phyloP scores from a whole-genome alignment of 2,113 vertebrate genomes.

The Motacilla tschutschensis region DNA sequence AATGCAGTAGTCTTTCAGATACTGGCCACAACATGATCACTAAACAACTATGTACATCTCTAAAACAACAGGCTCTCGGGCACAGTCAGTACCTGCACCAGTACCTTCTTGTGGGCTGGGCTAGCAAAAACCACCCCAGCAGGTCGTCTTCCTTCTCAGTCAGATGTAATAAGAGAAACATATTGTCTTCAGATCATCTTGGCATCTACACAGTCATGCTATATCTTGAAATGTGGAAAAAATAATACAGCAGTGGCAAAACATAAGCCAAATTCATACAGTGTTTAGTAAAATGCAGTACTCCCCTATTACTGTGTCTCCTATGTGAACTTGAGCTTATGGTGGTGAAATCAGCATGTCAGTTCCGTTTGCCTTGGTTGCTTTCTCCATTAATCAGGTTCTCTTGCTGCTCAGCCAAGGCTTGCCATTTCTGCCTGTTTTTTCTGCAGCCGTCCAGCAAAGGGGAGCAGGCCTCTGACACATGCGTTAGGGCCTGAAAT shows the following conservation, averaged over 20 bases:
- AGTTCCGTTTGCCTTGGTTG: slow-evolving; percentile 70
- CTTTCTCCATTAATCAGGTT: slow-evolving; percentile 77
- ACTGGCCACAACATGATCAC: slow-evolving; percentile 53
- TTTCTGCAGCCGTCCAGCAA: slow-evolving; percentile 91
- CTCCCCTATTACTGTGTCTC: slow-evolving; percentile 24
- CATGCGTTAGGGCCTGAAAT: slow-evolving; percentile 81
- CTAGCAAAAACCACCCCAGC: not conserved
- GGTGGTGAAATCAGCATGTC: slow-evolving; percentile 8
- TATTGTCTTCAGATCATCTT: not conserved
- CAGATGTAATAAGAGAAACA: slow-evolving; percentile 28
- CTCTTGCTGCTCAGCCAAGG: slow-evolving; percentile 87
- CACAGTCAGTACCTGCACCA: not conserved
- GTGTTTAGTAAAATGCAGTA: slow-evolving; percentile 58
- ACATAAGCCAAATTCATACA: slow-evolving; percentile 55
- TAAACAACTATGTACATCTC: slow-evolving; percentile 44
- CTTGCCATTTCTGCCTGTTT: slow-evolving; percentile 92
- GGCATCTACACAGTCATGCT: slow-evolving; percentile 20
- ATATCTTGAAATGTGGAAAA: slow-evolving; percentile 53
- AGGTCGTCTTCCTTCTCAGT: not conserved
- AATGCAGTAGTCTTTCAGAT: slow-evolving; percentile 63
- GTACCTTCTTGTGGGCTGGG: not conserved
- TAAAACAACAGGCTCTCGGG: not conserved
- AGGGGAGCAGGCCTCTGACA: slow-evolving; percentile 88
- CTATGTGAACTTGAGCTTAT: not conserved
- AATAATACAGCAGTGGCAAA: slow-evolving; percentile 81